A percentile compares a stretch with the other conserved stretches of the same genome.
phyloP scores from a whole-genome alignment of 2,113 vertebrate genomes.

The Sciurus niger region DNA sequence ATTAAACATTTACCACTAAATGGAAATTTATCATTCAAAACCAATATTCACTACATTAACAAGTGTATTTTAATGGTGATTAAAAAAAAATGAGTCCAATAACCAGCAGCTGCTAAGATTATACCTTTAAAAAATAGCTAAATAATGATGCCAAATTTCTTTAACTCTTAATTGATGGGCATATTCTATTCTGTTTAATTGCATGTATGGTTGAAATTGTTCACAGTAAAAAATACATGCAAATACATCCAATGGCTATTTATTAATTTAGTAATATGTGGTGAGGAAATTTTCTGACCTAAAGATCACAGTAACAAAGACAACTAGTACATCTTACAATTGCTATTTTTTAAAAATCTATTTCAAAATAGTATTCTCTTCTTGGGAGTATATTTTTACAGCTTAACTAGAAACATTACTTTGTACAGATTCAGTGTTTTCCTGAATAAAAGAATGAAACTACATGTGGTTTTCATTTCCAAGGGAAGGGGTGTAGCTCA shows the following conservation, averaged over 20 bases:
- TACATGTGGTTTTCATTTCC: not conserved
- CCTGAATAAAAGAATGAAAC: conserved; percentile 46
- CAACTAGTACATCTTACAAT: not conserved
- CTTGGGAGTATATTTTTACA: conserved; percentile 16
- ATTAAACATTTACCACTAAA: conserved; percentile 53
- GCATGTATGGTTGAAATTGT: conserved; percentile 37
- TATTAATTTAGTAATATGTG: conserved; percentile 7
- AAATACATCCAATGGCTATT: not conserved
- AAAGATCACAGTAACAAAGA: conserved; percentile 23
- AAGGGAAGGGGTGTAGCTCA: not conserved
- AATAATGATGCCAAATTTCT: not conserved
- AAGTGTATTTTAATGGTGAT: not conserved
- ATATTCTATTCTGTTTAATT: not conserved
- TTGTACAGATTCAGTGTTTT: conserved; percentile 24
- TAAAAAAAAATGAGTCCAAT: not conserved
- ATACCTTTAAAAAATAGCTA: not conserved
- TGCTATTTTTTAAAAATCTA: not conserved
- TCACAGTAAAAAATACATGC: conserved; percentile 12
- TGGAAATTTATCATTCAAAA: conserved; percentile 28
- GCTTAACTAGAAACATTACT: conserved; percentile 21
- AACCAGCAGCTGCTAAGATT: not conserved
- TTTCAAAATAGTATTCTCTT: not conserved
- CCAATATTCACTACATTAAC: not conserved
- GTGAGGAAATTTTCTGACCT: conserved; percentile 8
- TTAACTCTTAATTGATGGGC: not conserved